Base-by-base conservation (phyloP, 2,888 invertebrate genomes). In the Cosmia trapezina region DNA sequence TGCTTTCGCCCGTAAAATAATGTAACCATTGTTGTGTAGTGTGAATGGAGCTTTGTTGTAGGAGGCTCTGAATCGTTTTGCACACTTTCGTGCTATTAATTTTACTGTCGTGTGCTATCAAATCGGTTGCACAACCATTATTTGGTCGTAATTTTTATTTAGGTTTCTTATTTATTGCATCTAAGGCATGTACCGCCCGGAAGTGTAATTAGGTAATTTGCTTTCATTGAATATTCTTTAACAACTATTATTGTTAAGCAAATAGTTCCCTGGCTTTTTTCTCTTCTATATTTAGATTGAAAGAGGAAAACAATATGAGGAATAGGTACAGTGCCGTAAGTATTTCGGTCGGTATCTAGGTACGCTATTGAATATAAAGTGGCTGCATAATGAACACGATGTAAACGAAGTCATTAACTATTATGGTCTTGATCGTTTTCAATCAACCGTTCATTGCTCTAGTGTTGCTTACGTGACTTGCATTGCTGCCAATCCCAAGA, bases 1-100 rank as follows among this genome's bases (percentile, higher is more conserved):
- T 90, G 92, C 94, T 94, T 95, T 95, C 95, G 76, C 84, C 87
- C 86, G 91, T 94, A 94, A 94, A 94, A 95, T 95, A 95, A 95
- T 93, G 92, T 87, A 86, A 84, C 93, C 88, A 95, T 96, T 96
- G 95, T 95, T 89, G 88, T 88, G 1, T 84, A 76, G 61, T 89
- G 90, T 92, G 94, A 95, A 94, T 91, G 89, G 89, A 88, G 87
- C 92, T 93, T 94, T 95, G 93, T 94, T 90, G 91, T 90, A 88
- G 88, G 89, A 88, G 80, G 89, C 90, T 88, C 89, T 86, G 89
- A 91, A 92, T 89, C 86, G 88, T 88, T 87, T 78, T 83, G 86
- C 74, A 86, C 87, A 91, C 91, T 91, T 91, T 91, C 89, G 81
- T 89, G 80, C 88, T 83, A 92, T 90, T 91, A 91, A 91, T 91